phyloP scores from a whole-genome alignment of 1,140 invertebrate species.

The Ditylenchus dipsaci region DNA sequence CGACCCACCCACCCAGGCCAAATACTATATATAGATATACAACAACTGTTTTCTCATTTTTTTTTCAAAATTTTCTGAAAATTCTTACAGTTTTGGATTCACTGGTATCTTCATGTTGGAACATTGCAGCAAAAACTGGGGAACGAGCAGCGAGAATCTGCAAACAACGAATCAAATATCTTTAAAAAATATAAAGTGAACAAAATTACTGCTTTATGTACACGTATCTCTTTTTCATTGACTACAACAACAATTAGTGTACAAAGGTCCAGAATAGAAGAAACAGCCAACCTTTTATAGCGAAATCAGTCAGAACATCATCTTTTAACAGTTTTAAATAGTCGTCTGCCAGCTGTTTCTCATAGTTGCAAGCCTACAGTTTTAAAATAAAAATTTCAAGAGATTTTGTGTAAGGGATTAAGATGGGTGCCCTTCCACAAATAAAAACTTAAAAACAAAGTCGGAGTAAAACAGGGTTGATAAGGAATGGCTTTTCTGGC shows the following conservation, averaged over 20 bases:
- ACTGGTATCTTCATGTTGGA: slow-evolving; percentile 48
- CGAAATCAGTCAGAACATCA: slow-evolving; percentile 51
- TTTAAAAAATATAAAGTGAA: background rate
- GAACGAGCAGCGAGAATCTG: slow-evolving; percentile 54
- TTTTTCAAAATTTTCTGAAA: no score
- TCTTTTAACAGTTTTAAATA: slow-evolving; percentile 50
- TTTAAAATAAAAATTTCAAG: no score
- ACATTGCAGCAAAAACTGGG: slow-evolving; percentile 54
- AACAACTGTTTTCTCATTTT: no score
- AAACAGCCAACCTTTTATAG: slow-evolving; percentile 28
- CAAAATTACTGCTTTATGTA: slow-evolving; percentile 43
- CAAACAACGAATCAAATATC: background rate
- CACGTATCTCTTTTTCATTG: slow-evolving; percentile 40
- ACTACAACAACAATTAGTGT: slow-evolving; percentile 20
- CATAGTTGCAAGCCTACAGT: slow-evolving; percentile 29
- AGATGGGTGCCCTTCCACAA: no score
- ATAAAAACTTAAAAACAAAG: no score
- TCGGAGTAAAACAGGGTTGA: no score
- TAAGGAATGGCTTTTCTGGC: no score
- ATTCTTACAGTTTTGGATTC: slow-evolving; percentile 44
- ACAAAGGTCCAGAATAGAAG: no score
- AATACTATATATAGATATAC: no score
- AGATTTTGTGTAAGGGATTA: no score
- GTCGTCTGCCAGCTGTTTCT: slow-evolving; percentile 46
- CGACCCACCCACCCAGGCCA: no score